phyloP scores from a whole-genome alignment of 2,797 vertebrate genomes.

The Pyrocephalus nanus region DNA sequence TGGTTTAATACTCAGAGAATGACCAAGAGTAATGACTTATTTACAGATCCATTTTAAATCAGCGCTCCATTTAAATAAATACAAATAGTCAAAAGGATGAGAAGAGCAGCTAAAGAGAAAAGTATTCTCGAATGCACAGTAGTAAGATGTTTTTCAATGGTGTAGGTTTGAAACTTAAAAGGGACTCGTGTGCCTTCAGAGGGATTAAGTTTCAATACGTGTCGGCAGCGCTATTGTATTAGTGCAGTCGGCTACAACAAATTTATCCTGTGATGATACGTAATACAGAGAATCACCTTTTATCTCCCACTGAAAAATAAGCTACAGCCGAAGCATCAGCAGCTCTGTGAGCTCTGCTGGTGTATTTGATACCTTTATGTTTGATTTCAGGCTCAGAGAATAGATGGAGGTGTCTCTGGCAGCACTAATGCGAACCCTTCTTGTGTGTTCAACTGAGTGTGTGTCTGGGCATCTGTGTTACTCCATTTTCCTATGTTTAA shows the following conservation, averaged over 20 bases:
- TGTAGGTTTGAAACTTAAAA: slow-evolving; percentile 55
- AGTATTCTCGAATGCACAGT: neutral
- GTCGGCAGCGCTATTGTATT: neutral
- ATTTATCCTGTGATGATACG: neutral
- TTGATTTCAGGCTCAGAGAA: neutral
- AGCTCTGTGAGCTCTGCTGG: neutral
- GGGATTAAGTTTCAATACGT: neutral
- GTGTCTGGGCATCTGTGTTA: neutral
- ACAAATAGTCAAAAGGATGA: slow-evolving; percentile 31
- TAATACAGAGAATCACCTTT: neutral
- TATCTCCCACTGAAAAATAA: slow-evolving; percentile 5
- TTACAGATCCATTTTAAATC: slow-evolving; percentile 64
- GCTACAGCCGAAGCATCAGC: neutral
- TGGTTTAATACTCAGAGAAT: slow-evolving; percentile 50
- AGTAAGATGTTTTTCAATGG: slow-evolving; percentile 44
- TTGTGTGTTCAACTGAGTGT: neutral
- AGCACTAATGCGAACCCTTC: neutral
- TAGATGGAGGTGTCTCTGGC: neutral
- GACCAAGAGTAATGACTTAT: slow-evolving; percentile 42
- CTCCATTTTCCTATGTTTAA: neutral
- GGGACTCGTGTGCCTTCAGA: neutral
- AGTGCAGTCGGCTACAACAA: neutral
- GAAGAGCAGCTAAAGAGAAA: slow-evolving; percentile 56
- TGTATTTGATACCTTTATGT: neutral
- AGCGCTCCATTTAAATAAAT: slow-evolving; percentile 29